These are phyloP conservation scores for Ladona fulva DNA, from an alignment of 1,140 invertebrate genomes.

Conservation along the genomic window DNA sequence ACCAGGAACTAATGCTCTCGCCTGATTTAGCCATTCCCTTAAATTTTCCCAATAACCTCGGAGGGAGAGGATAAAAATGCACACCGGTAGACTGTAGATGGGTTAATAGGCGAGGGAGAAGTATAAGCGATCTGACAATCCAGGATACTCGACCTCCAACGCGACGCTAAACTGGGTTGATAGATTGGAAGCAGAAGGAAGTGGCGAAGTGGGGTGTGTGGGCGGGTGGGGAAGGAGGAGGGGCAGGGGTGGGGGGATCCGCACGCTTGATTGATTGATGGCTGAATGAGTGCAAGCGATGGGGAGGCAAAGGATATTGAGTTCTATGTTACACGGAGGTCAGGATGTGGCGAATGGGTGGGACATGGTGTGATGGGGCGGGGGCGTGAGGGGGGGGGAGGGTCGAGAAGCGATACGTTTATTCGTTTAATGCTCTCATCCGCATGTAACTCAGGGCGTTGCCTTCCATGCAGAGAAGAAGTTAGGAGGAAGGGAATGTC, in stretches of 20 bases:
- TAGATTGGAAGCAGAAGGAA: neutral
- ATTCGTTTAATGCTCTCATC: slow-evolving; percentile 3
- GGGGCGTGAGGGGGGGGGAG: neutral
- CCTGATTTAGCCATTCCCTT: too few relatives aligned
- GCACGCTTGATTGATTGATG: neutral
- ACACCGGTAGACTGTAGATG: neutral
- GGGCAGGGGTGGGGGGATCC: neutral
- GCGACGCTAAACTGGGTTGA: neutral
- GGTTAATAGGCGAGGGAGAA: neutral
- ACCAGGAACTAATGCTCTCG: too few relatives aligned
- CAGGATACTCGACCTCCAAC: neutral
- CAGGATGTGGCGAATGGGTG: neutral
- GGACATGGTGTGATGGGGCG: neutral
- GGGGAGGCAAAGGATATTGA: neutral
- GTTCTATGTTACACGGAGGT: slow-evolving; percentile 3
- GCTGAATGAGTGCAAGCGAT: neutral
- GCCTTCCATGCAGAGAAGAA: neutral
- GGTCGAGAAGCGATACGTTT: neutral
- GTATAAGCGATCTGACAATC: neutral
- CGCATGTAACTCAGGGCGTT: slow-evolving; percentile 2
- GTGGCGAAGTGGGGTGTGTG: neutral
- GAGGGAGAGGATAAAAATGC: neutral
- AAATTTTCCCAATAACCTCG: too few relatives aligned
- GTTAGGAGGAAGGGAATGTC: neutral
- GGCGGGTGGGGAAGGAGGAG: neutral